A percentile compares a stretch with the other conserved stretches of the same genome.
These are phyloP conservation scores for Oxycera nigricornis DNA, from an alignment of 2,888 invertebrate genomes.

Conservation along the genomic window DNA sequence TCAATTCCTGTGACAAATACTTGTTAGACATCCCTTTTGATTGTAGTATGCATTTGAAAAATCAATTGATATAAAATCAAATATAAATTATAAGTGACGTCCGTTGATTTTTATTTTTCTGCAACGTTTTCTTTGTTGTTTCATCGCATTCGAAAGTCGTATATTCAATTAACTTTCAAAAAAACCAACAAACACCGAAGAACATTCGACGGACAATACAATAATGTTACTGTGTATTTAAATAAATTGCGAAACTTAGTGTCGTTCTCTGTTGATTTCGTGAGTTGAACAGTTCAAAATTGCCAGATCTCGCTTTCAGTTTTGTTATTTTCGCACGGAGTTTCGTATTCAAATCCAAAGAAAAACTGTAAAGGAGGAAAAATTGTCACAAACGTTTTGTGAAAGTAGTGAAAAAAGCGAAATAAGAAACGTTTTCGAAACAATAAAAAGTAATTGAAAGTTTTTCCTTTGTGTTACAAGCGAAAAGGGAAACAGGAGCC, in stretches of 20 bases:
- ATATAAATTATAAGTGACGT: conserved; percentile 35
- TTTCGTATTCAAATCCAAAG: not conserved
- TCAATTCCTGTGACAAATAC: not conserved
- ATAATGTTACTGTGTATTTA: not conserved
- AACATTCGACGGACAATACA: too few species aligned
- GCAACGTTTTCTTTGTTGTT: conserved; percentile 15
- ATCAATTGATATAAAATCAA: conserved; percentile 1
- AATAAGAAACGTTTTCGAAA: conserved; percentile 10
- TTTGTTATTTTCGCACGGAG: not conserved
- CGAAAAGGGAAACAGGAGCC: too few species aligned
- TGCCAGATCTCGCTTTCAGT: not conserved
- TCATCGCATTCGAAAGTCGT: not conserved
- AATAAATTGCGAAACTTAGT: not conserved
- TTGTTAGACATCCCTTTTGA: conserved; percentile 12
- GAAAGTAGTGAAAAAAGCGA: not conserved
- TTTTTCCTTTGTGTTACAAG: too few species aligned
- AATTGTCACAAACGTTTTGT: not conserved
- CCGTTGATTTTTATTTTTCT: conserved; percentile 28
- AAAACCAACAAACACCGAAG: too few species aligned
- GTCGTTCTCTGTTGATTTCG: too few species aligned
- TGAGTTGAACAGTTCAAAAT: not conserved
- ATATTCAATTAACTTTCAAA: conserved; percentile 10
- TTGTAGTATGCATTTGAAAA: conserved; percentile 14
- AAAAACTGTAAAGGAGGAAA: not conserved
- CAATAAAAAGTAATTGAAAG: not conserved